Evolutionary conservation across 2,797 vertebrate genomes (phyloP), one percentile per base, ranked within the genome.

Genomic region (Bradypodion ventrale): DNA sequence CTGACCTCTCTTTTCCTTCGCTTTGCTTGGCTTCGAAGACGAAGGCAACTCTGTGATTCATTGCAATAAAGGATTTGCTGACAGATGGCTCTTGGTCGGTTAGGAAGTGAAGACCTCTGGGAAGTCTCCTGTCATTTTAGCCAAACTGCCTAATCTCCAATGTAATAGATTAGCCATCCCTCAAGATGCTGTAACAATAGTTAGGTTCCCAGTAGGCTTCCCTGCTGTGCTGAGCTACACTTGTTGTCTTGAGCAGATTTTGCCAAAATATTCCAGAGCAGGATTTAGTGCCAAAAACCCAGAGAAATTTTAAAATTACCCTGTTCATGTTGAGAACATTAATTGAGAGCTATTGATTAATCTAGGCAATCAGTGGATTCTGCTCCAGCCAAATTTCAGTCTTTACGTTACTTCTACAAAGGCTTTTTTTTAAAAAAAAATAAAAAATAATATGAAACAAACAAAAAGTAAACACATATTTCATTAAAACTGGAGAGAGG

Each of bases 91-190:
- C 74, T 72, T 84, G 76, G 80, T 35, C 44, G 92, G 92, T 46
- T 70, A 89, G 44, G 83, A 90, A 87, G 75, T 91, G 82, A 93
- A 90, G 76, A 88, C 81, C 85, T 83, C 46, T 90, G 92, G 81
- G 87, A 95, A 94, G 87, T 87, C 68, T 89, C 72, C 15, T 74
- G 37, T 83, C 90, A 75, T 81, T 89, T 83, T 72, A 88, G 69
- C 66, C 77, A 89, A 88, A n/a, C 80, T 87, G 84, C 88, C 92
- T 91, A 87, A 93, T 91, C 85, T 91, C 80, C 89, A 82, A 40
- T n/a, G 46, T 80, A 91, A 88, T 46, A 86, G 44, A 90, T 86
- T 91, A 40, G 59, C 37, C 89, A 32, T 88, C 76, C 66, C 73
- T 85, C 42, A 90, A 60, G 86, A 86, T 37, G 86, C 32, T 92